Conservation (phyloP, 2,888 invertebrate genomes). For the Listrodromus nycthemerus region DNA sequence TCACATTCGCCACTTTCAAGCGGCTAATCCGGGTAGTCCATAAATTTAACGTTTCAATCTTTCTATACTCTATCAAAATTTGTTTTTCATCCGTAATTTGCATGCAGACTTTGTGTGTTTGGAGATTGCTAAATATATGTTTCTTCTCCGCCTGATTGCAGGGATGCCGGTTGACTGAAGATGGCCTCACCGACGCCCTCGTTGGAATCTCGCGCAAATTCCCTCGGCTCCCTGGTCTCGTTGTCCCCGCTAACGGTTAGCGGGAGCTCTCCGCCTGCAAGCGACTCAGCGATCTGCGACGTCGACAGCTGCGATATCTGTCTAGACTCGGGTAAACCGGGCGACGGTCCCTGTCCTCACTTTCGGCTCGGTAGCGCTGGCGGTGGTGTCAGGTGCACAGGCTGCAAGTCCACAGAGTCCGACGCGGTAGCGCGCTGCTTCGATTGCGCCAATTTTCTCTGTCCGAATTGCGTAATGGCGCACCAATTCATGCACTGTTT, state of each 20-base stretch:
- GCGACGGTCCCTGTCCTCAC: slow-evolving; percentile 82
- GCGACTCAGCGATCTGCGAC: slow-evolving; percentile 93
- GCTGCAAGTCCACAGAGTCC: slow-evolving; percentile 97
- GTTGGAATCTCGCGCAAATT: slow-evolving; percentile 96
- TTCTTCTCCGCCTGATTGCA: slow-evolving; percentile 86
- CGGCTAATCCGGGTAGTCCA: not conserved
- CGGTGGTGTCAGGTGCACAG: slow-evolving; percentile 93
- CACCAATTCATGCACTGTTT: slow-evolving; percentile 99
- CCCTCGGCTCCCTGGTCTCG: slow-evolving; percentile 92
- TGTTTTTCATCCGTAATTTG: not conserved
- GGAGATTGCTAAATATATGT: not conserved
- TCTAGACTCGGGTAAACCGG: slow-evolving; percentile 81
- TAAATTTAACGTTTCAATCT: not conserved
- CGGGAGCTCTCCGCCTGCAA: slow-evolving; percentile 94
- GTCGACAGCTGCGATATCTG: slow-evolving; percentile 84
- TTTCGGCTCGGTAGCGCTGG: slow-evolving; percentile 86
- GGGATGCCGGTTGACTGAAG: slow-evolving; percentile 95
- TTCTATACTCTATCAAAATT: not conserved
- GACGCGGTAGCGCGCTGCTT: slow-evolving; percentile 98
- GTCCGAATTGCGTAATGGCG: slow-evolving; percentile 99
- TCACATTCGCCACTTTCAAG: no score
- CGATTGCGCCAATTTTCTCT: slow-evolving; percentile 98
- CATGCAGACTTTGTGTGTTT: not conserved
- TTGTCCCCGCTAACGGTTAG: slow-evolving; percentile 92
- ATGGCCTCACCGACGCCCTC: slow-evolving; percentile 97